phyloP scores from a whole-genome alignment of 2,797 vertebrate genomes.

The Epinephelus malabaricus region DNA sequence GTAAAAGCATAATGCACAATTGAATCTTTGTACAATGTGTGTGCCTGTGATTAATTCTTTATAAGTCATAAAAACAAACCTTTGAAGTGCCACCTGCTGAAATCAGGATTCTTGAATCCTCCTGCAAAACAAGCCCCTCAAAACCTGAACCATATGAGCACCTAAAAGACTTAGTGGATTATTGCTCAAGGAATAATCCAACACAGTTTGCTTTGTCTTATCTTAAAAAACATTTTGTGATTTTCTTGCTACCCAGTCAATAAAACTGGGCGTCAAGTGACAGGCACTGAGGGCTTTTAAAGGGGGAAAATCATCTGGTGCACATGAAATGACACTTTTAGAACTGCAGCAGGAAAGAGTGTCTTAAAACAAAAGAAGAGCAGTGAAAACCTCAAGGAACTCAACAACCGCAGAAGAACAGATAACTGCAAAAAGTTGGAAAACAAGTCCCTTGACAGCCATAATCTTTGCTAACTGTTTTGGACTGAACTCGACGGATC shows the following conservation, averaged over 20 bases:
- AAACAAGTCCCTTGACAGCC: background rate
- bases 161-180: background rate
- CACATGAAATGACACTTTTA: background rate
- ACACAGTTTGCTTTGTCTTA: background rate
- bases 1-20: conserved; percentile 59
- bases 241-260: background rate
- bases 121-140: background rate
- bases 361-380: background rate
- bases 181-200: background rate
- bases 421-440: background rate
- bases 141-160: background rate
- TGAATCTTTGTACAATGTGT: conserved; percentile 46
- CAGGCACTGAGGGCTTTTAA: background rate
- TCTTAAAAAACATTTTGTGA: background rate
- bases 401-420: background rate
- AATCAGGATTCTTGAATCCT: background rate
- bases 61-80: conserved; percentile 27
- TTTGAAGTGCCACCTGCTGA: conserved; percentile 34
- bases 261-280: background rate
- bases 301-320: background rate
- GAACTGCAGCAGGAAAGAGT: background rate
- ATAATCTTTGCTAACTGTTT: background rate
- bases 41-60: conserved; percentile 40
- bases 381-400: background rate
- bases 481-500: conserved; percentile 4